Percentiles rank a stretch among this genome's conserved stretches.
phyloP scores from a whole-genome alignment of 2,113 vertebrate genomes.

The Poecilia latipinna region DNA sequence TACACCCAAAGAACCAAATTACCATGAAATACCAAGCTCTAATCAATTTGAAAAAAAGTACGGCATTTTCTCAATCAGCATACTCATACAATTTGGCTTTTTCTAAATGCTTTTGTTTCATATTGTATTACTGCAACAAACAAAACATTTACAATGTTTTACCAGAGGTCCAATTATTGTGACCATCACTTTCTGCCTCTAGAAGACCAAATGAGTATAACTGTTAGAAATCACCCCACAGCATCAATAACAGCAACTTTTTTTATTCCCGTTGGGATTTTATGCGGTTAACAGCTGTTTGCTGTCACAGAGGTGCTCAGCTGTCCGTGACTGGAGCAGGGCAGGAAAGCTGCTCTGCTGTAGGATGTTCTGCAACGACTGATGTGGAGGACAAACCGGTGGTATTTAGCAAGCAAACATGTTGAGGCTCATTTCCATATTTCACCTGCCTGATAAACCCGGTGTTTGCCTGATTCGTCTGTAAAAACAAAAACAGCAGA shows the following conservation, averaged over 20 bases:
- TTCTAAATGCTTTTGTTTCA: not conserved
- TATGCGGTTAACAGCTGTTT: slow-evolving; percentile 45
- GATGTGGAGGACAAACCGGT: slow-evolving; percentile 37
- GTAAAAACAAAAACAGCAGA: slow-evolving; percentile 42
- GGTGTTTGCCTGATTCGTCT: slow-evolving; percentile 22
- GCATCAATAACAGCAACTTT: slow-evolving; percentile 34
- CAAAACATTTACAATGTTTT: not conserved
- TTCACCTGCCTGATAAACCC: slow-evolving; percentile 47
- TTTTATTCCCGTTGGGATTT: slow-evolving; percentile 10
- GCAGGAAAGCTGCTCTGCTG: slow-evolving; percentile 24
- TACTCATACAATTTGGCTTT: too few species aligned
- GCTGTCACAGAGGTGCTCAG: slow-evolving; percentile 51
- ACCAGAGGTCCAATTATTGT: not conserved
- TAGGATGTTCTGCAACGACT: slow-evolving; percentile 34
- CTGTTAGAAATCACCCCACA: slow-evolving; percentile 8
- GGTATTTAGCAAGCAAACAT: slow-evolving; percentile 50
- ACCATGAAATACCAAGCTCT: too few species aligned
- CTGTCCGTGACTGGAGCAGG: slow-evolving; percentile 23
- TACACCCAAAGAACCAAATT: too few species aligned
- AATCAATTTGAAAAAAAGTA: too few species aligned
- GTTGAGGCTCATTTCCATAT: slow-evolving; percentile 64
- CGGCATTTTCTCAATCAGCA: too few species aligned
- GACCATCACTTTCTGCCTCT: slow-evolving; percentile 3
- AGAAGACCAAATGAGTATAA: slow-evolving; percentile 22
- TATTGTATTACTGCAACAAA: not conserved